Evolutionary conservation across 1,140 invertebrate genomes (phyloP).

Genomic region (Hyles vespertilio): DNA sequence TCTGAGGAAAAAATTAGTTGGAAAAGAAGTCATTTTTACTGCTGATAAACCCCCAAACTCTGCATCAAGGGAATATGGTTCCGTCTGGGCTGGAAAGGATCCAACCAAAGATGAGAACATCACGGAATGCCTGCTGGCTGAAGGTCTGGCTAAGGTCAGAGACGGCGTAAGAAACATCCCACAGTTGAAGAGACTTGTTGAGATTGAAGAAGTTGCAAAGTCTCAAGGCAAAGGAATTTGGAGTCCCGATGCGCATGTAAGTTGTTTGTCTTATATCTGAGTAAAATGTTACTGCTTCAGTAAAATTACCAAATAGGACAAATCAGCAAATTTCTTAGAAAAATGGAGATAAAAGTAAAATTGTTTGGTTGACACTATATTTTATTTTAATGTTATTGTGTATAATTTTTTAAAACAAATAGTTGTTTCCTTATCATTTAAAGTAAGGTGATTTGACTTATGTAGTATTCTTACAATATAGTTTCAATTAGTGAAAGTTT

Average conservation of each 20-base stretch:
- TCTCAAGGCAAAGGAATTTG: slow-evolving; percentile 91
- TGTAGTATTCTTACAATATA: too few relatives aligned
- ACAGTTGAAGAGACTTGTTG: slow-evolving; percentile 81
- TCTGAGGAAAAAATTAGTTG: slow-evolving; percentile 93
- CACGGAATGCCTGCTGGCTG: slow-evolving; percentile 89
- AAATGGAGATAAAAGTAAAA: too few relatives aligned
- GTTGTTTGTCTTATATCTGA: background rate
- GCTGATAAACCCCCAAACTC: slow-evolving; percentile 84
- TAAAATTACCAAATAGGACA: too few relatives aligned
- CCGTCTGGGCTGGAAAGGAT: slow-evolving; percentile 91
- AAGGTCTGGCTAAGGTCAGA: slow-evolving; percentile 92
- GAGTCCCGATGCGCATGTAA: slow-evolving; percentile 71
- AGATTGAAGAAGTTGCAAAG: slow-evolving; percentile 95
- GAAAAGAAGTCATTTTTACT: slow-evolving; percentile 90
- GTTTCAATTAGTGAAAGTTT: too few relatives aligned
- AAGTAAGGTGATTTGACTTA: too few relatives aligned
- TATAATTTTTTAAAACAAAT: too few relatives aligned
- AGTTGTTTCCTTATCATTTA: too few relatives aligned
- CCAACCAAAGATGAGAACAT: slow-evolving; percentile 87
- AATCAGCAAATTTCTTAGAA: too few relatives aligned
- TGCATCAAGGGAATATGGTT: slow-evolving; percentile 89
- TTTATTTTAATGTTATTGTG: too few relatives aligned
- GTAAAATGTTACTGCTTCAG: too few relatives aligned
- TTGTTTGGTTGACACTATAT: too few relatives aligned
- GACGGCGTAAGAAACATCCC: slow-evolving; percentile 81